Base-by-base conservation (phyloP, 2,113 vertebrate genomes). In the Dascyllus trimaculatus region DNA sequence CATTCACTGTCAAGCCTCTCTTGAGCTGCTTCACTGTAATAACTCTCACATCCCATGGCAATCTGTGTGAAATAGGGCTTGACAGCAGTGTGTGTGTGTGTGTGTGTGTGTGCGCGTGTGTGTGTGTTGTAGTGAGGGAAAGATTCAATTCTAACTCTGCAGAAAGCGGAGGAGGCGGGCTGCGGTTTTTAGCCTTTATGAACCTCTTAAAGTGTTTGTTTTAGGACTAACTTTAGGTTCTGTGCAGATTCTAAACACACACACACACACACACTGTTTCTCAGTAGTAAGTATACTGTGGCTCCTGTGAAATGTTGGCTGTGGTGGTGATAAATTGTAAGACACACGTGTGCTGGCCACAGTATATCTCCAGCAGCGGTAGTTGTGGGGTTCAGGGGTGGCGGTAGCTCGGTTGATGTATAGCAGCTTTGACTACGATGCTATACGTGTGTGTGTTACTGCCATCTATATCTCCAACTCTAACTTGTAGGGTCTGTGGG, bases 31-130 rank as follows among this genome's bases (percentile, higher is more conserved):
- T 77, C 71, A 60, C 68, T 75, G 80, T 84, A 85, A 88, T 91
- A 87, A 91, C 78, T 87, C 83, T 75, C 32, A 46, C 56, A 63
- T 88, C 84, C 84, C 84, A 82, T 65, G 71, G 78, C 80, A 75
- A 63, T 83, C 74, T 78, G 62, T 73, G 67, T 87, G 69, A 86
- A 88, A 86, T 72, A 80, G 72, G 51, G 58, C 62, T 80, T 82
- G 83, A 91, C 81, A 80, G 72, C 59, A 24, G 11, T 21, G 26
- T 68, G 54, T 80, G 65, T 76, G 46, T 80, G 51, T 71, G 63
- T 68, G 35, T 74, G 52, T 75, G 73, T 70, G 45, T 76, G 32
- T 35, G 32, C 9, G 32, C 15, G 11, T 40, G 7, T 29, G 40
- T 73, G 54, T 73, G 40, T 40, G 26, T 46, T 54, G 11, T 13